Evolutionary conservation across 2,113 vertebrate genomes (phyloP), one percentile per base, ranked within the genome.

Genomic region (Strix aluco): DNA sequence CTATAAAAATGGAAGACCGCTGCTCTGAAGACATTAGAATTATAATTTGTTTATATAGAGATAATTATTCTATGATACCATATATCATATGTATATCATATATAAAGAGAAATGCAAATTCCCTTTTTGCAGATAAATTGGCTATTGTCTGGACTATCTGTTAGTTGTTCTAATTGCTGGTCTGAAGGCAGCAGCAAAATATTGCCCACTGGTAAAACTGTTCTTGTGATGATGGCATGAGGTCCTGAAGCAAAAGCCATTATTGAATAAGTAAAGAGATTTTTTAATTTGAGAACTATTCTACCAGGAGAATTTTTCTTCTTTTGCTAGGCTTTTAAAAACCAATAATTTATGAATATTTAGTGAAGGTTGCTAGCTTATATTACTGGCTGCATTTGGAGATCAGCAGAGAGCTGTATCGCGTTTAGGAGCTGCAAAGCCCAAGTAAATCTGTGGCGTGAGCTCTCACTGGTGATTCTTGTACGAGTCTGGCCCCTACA

Each of bases 151-250:
- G 74, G 51, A 47, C 78, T 91, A 49, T 70, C 67, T 94, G 81
- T 77, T 95, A 82, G 89, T 63, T 89, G 51, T 62, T 95, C 62
- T 94, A 94, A 82, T 71, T 81, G 92, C 77, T 69, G 65, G 36
- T 85, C 62, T 85, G 57, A 92, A 95, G 78, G 81, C 84, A 88
- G 77, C 80, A 85, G 91, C 62, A 80, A 95, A 90, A 93, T 83
- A 86, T 20, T 95, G 66, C 58, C 75, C 74, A 69, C 79, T 88
- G 87, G 42, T 90, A 78, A 94, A 96, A 38, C 71, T 54, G 38
- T 70, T 87, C 74, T 40, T 92, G 23, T 73, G 78, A 77, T 69
- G 81, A 82, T 2, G 5, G 74, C 51, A 59, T 52, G 47, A 87
- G n/a, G 18, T 85, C 49, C 66, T 82, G 66, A 88, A 85, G 81